phyloP scores from a whole-genome alignment of 2,888 invertebrate species.

The Drosophila austrosaltans region DNA sequence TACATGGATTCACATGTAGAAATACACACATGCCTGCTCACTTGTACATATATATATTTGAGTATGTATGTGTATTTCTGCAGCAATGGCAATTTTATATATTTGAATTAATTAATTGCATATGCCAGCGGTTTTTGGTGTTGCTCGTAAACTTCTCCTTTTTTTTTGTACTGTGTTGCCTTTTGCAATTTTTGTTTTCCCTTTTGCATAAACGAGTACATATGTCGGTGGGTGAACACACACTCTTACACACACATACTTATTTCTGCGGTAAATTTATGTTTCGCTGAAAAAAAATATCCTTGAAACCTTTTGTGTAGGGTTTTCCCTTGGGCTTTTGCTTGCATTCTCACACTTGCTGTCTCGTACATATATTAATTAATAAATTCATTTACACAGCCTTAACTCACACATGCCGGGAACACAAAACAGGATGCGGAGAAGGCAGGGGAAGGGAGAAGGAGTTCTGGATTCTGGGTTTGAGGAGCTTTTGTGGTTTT shows the following conservation, averaged over 20 bases:
- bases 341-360: constrained; percentile 21
- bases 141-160: constrained; percentile 41
- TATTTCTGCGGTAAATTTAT: constrained; percentile 47
- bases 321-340: not conserved
- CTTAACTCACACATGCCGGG: constrained; percentile 4
- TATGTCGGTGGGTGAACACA: not conserved
- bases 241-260: not conserved
- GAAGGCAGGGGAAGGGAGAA: not conserved
- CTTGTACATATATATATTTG: not conserved
- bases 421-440: not conserved
- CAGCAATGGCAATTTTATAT: constrained; percentile 56
- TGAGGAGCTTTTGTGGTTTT: constrained; percentile 31
- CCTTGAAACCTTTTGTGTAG: constrained; percentile 13
- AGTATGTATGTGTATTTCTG: constrained; percentile 41
- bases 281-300: constrained; percentile 21
- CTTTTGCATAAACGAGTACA: not conserved
- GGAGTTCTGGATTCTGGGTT: too few species aligned
- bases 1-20: not conserved
- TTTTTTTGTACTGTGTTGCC: constrained; percentile 46
- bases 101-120: constrained; percentile 73
- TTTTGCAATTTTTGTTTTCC: constrained; percentile 9
- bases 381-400: constrained; percentile 38
- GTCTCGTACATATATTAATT: constrained; percentile 36
- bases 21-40: not conserved
- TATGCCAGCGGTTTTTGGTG: constrained; percentile 70